These are phyloP conservation scores for Drosophila borborema DNA, from an alignment of 2,888 invertebrate genomes.

Conservation along the genomic window DNA sequence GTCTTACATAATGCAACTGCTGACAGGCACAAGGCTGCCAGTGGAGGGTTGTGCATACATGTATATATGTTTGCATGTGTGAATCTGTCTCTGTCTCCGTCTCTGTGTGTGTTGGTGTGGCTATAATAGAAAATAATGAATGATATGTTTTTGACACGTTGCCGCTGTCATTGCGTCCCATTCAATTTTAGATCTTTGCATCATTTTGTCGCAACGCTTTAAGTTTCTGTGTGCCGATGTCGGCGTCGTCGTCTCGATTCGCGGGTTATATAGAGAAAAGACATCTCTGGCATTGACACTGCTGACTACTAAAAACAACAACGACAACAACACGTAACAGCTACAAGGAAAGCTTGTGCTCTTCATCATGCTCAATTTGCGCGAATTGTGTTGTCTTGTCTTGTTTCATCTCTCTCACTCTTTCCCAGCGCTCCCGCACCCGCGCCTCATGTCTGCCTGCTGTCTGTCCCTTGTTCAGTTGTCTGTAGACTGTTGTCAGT, in stretches of 20 bases:
- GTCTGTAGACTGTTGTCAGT: slow-evolving; percentile 51
- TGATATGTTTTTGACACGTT: slow-evolving; percentile 80
- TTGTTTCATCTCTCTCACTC: slow-evolving; percentile 45
- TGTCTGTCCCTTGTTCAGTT: slow-evolving; percentile 20
- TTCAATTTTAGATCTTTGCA: slow-evolving; percentile 61
- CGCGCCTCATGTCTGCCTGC: slow-evolving; percentile 22
- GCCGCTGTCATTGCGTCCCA: slow-evolving; percentile 68
- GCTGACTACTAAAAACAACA: slow-evolving; percentile 44
- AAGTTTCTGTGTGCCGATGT: slow-evolving; percentile 49
- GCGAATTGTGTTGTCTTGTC: slow-evolving; percentile 76
- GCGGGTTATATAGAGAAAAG: slow-evolving; percentile 58
- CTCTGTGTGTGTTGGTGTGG: slow-evolving; percentile 37
- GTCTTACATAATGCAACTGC: slow-evolving; percentile 74
- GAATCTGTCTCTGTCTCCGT: slow-evolving; percentile 3
- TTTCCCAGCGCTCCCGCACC: slow-evolving; percentile 23
- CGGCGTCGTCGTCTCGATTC: slow-evolving; percentile 31
- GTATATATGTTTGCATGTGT: not conserved
- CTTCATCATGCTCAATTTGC: slow-evolving; percentile 80
- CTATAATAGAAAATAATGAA: slow-evolving; percentile 81
- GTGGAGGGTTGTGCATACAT: slow-evolving; percentile 8
- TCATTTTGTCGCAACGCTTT: slow-evolving; percentile 58
- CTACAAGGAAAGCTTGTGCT: slow-evolving; percentile 51
- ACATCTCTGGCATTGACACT: slow-evolving; percentile 75
- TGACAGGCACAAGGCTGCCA: slow-evolving; percentile 57
- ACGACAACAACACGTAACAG: slow-evolving; percentile 16